Evolutionary conservation across 2,888 invertebrate species (phyloP).

Genomic region (Nemotelus nigrinus): DNA sequence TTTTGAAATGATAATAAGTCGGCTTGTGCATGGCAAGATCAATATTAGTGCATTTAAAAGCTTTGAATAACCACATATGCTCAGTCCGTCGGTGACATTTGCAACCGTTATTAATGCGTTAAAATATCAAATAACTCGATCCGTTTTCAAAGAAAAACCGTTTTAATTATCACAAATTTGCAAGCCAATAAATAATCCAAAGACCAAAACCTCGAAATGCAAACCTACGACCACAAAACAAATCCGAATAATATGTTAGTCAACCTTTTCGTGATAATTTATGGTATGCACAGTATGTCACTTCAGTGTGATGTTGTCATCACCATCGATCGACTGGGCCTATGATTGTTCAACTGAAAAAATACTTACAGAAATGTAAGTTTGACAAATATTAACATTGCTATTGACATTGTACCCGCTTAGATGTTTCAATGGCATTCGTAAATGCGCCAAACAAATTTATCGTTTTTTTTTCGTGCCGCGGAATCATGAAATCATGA

Average conservation of each 20-base stretch:
- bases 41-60: too few species aligned
- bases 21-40: too few species aligned
- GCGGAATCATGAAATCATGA: conserved; percentile 20
- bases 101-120: too few species aligned
- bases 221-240: not conserved
- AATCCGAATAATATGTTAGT: not conserved
- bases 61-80: too few species aligned
- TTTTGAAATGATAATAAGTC: too few species aligned
- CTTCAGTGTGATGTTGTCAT: not conserved
- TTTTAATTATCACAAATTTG: not conserved
- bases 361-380: not conserved
- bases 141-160: not conserved
- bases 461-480: conserved; percentile 2
- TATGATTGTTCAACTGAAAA: conserved; percentile 15
- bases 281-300: not conserved
- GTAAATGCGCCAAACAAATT: conserved; percentile 23
- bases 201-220: not conserved
- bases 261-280: conserved; percentile 21
- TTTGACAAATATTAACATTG: conserved; percentile 30
- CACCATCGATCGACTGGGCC: not conserved
- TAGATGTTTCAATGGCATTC: conserved; percentile 35
- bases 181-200: not conserved
- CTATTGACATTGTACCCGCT: conserved; percentile 36
- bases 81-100: too few species aligned
- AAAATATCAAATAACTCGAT: too few species aligned